Evolutionary conservation across 2,797 vertebrate species (phyloP).

Genomic region (Zalophus californianus): DNA sequence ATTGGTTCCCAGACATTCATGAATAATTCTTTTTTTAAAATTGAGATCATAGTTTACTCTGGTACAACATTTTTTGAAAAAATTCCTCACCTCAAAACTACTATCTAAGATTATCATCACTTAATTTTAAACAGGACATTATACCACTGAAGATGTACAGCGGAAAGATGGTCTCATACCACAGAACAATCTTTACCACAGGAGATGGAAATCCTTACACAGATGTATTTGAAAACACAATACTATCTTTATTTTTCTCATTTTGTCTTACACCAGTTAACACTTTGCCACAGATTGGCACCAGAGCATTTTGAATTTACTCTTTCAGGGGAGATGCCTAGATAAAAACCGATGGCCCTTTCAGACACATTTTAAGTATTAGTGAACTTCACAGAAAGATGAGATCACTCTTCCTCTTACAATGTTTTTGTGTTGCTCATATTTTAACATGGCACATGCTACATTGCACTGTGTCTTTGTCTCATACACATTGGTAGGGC

Average conservation of each 20-base stretch:
- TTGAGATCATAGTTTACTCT: neutral
- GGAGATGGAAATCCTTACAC: neutral
- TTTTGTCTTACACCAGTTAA: neutral
- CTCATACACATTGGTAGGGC: neutral
- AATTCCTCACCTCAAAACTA: neutral
- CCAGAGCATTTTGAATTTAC: neutral
- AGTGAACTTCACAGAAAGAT: neutral
- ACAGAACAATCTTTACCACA: too few relatives aligned
- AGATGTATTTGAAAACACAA: neutral
- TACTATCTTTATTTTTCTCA: neutral
- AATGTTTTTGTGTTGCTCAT: neutral
- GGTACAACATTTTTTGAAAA: neutral
- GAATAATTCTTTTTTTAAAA: neutral
- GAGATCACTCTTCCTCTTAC: neutral
- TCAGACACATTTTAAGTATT: neutral
- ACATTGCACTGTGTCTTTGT: neutral
- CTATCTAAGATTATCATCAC: neutral
- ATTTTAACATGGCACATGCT: neutral
- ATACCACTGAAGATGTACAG: neutral
- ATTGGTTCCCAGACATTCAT: conserved; percentile 37
- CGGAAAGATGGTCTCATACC: neutral
- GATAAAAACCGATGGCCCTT: neutral
- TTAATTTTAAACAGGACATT: neutral
- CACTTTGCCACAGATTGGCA: neutral
- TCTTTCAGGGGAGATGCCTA: neutral